A percentile compares a stretch with the other conserved stretches of the same genome.
Conservation (phyloP, 2,888 invertebrate genomes). For the Drosophila neotestacea region DNA sequence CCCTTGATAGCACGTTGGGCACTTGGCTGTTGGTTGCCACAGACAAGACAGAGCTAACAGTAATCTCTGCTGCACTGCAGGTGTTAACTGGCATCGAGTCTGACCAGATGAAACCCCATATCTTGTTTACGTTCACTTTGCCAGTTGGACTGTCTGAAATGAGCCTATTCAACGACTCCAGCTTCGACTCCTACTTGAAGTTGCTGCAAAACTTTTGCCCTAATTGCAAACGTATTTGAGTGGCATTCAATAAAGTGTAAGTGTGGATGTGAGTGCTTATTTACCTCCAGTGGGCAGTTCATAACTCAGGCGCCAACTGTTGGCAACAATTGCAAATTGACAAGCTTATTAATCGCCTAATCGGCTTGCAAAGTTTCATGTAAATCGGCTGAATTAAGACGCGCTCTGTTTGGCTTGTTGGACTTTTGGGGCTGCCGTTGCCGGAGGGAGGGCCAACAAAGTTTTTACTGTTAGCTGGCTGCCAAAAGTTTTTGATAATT, state of each 20-base stretch:
- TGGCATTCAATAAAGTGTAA: conserved; percentile 52
- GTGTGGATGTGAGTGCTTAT: conserved; percentile 6
- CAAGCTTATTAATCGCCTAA: conserved; percentile 81
- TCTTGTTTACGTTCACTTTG: conserved; percentile 23
- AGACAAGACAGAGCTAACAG: conserved; percentile 28
- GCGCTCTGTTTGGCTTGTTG: conserved; percentile 46
- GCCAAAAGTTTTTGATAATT: conserved; percentile 75
- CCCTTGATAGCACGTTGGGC: conserved; percentile 70
- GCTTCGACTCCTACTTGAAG: not conserved
- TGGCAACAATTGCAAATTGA: conserved; percentile 77
- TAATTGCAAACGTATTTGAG: conserved; percentile 69
- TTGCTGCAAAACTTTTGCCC: conserved; percentile 43
- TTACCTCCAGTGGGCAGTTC: conserved; percentile 60
- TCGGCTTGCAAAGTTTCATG: conserved; percentile 78
- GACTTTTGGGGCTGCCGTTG: conserved; percentile 1
- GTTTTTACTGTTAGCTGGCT: conserved; percentile 56
- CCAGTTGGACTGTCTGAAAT: conserved; percentile 14
- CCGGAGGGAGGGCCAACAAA: conserved; percentile 36
- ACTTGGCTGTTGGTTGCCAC: conserved; percentile 32
- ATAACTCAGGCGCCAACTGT: conserved; percentile 71
- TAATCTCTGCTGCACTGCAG: conserved; percentile 67
- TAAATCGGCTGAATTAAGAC: conserved; percentile 73
- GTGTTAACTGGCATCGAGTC: conserved; percentile 58
- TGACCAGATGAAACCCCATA: conserved; percentile 15
- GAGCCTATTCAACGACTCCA: conserved; percentile 23